Conservation (phyloP, 2,113 vertebrate genomes). For the Neomonachus schauinslandi region DNA sequence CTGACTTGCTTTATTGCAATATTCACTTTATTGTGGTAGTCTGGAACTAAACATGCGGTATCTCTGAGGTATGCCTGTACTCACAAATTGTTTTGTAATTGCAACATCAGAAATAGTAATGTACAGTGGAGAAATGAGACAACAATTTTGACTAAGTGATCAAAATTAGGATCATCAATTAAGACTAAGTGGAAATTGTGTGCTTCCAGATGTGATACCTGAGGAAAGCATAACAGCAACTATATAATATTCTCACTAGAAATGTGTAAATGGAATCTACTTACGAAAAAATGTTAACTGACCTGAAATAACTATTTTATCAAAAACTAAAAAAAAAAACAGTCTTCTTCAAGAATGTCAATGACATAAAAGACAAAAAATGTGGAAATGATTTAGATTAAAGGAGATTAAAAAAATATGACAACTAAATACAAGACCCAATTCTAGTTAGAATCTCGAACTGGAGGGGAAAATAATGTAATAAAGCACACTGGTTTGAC, state of each 20-base stretch:
- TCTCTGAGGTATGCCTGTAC: background rate
- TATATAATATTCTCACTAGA: background rate
- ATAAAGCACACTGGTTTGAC: background rate
- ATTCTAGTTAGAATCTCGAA: background rate
- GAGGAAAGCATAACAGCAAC: background rate
- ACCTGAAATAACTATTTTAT: background rate
- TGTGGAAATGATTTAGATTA: background rate
- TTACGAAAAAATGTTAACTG: background rate
- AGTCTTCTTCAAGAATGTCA: background rate
- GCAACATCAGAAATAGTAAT: background rate
- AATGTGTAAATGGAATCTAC: background rate
- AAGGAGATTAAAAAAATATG: background rate
- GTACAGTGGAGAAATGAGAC: background rate
- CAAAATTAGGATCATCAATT: background rate
- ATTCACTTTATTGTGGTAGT: background rate
- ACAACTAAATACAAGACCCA: background rate
- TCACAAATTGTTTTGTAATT: background rate
- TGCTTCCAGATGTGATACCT: background rate
- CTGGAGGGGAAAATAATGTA: background rate
- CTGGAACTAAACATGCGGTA: background rate
- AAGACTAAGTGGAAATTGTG: background rate
- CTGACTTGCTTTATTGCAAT: background rate
- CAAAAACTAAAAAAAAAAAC: background rate
- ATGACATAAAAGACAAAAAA: background rate
- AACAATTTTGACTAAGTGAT: background rate